Base-by-base conservation (phyloP, 2,888 invertebrate species). In the Sphecodes monilicornis region DNA sequence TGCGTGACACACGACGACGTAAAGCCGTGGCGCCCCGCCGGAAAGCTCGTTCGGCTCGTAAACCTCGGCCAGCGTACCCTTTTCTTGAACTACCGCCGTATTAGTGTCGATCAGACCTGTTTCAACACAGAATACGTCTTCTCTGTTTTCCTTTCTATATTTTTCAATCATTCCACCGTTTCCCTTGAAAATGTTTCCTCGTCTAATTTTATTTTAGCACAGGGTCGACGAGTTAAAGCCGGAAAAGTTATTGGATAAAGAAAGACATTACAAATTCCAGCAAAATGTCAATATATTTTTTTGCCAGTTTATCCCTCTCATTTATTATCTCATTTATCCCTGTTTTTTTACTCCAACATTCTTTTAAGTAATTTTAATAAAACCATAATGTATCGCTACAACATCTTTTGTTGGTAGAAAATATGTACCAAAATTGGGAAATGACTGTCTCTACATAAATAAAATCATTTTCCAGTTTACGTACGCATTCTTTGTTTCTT, bases 1-100 rank as follows among this genome's bases (percentile, higher is more conserved):
- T 91, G 91, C 92, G 91, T 93, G 93, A 93, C 93, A 92, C 92
- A 93, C 91, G 93, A 91, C 92, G 92, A 92, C 91, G 89, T 93
- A 91, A 93, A 93, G 90, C 86, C 86, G 66, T 70, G 86, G 78
- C 78, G 78, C 76, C 88, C 85, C 84, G 86, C 87, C 88, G 88
- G 85, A 88, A 90, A 89, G 88, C 88, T 85, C 88, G 82, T 50
- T 76, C 76, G 76, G 87, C 90, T 93, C 92, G 92, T 93, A 92
- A 93, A 92, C 89, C 89, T 91, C 88, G 81, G 80, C 88, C 82
- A 85, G 87, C 89, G 88, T 78, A 84, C 88, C 88, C 88, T 88
- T 90, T 89, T 85, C 85, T 86, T 79, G 75, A 80, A 80, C 87
- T 83, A 66, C 54, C 46, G 75, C 66, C 60, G 78, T 86, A 80